Evolutionary conservation across 2,888 invertebrate genomes (phyloP), one percentile per base, ranked within the genome.

Genomic region (Idaea dimidiata): DNA sequence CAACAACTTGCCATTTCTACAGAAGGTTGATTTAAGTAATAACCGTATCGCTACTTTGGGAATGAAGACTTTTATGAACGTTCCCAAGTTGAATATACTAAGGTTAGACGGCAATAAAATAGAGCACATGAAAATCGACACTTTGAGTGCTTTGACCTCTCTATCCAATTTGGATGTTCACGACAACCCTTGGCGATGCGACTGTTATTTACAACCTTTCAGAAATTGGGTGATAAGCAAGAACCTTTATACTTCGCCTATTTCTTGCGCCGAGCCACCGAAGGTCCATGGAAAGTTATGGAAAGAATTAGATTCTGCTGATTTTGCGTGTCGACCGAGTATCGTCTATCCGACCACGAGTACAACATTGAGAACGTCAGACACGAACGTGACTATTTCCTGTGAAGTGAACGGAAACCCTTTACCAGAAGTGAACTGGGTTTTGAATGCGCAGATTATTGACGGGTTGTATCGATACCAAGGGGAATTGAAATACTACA

Each of bases 131-230:
- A 94, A 94, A 75, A 90, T 94, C 58, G 94, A 95, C 65, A 94
- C 95, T 6, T 94, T 97, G 64, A 93, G 93, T 62, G 93, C 94
- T 43, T 86, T 97, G 61, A 93, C 93, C 1, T 95, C 94, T 68
- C 84, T 98, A 61, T 94, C 94, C 31, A 96, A 96, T 75, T 89
- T 98, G 57, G 95, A 95, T 62, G 91, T 98, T 0, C 94, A 95
- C 68, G 95, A 95, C 66, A 98, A 98, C 81, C 96, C 96, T 0
- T 98, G 98, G 98, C 94, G 95, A 66, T 98, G 98, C 80, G 97
- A 98, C 79, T 98, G 98, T 78, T 94, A 95, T 68, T 88, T 98
- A 61, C 95, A 96, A 77, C 94, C 94, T 17, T 96, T 98, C 71
- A 94, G 97, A 58, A 95, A 96, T 77, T 97, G 96, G 94, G 94